Evolutionary conservation across 64 coral and sea anemone genomes (phyloP).

Genomic region (Porites australiensis): DNA sequence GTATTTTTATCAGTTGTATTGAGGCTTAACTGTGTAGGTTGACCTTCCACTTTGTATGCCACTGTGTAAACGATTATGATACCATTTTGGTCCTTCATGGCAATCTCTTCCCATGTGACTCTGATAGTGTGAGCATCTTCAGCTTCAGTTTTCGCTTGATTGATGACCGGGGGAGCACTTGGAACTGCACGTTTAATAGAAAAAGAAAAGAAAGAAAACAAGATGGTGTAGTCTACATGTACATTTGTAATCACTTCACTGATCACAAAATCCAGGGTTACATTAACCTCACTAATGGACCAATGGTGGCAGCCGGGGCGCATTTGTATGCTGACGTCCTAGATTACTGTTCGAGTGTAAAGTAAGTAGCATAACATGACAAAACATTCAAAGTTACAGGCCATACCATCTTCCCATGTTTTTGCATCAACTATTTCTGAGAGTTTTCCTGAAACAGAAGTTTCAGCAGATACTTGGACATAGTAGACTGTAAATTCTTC

Average conservation of each 20-base stretch:
- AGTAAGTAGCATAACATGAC: background rate
- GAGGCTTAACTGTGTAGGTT: background rate
- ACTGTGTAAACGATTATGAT: slow-evolving; percentile 33
- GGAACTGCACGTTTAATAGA: background rate
- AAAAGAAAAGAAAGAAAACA: too few relatives aligned
- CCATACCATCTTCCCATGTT: slow-evolving; percentile 48
- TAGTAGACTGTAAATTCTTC: slow-evolving; percentile 36
- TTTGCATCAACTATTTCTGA: slow-evolving; percentile 22
- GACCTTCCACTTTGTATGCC: slow-evolving; percentile 1
- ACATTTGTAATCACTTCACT: too few relatives aligned
- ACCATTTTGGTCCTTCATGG: slow-evolving; percentile 22
- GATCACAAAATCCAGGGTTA: too few relatives aligned
- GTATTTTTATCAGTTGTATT: background rate
- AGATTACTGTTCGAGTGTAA: too few relatives aligned
- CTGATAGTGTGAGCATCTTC: slow-evolving; percentile 52
- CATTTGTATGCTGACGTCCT: too few relatives aligned
- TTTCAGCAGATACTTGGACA: slow-evolving; percentile 43
- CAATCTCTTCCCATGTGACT: slow-evolving; percentile 33
- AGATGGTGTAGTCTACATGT: too few relatives aligned
- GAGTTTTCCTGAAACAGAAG: background rate
- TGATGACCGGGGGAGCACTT: background rate
- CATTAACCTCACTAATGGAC: too few relatives aligned
- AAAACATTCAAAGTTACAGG: too few relatives aligned
- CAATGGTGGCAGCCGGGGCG: too few relatives aligned
- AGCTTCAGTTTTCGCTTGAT: background rate